Evolutionary conservation across 2,113 vertebrate genomes (phyloP).

Genomic region (Guaruba guarouba): DNA sequence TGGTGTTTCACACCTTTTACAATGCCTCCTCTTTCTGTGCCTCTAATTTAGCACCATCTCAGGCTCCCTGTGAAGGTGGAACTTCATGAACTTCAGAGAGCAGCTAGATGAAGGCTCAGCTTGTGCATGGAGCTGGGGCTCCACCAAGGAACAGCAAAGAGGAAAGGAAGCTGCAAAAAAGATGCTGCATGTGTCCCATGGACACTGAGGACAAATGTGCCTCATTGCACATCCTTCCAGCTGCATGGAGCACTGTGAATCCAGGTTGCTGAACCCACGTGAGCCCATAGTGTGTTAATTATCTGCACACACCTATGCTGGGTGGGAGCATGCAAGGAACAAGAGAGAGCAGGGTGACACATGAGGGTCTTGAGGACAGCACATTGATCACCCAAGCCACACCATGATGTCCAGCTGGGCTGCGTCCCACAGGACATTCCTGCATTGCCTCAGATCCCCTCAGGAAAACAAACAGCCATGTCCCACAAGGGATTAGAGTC

Average conservation of each 20-base stretch:
- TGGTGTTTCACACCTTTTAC: not conserved
- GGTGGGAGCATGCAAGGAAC: no score
- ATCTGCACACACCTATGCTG: not conserved
- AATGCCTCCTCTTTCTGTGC: not conserved
- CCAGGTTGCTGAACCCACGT: not conserved
- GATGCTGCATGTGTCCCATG: not conserved
- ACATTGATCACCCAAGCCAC: not conserved
- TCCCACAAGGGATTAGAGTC: fast-evolving
- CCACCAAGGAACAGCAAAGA: not conserved
- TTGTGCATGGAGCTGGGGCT: not conserved
- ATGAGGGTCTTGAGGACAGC: not conserved
- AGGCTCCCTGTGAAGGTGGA: not conserved
- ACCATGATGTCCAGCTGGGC: not conserved
- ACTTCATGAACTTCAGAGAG: not conserved
- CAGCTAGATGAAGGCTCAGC: not conserved
- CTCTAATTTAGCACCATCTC: not conserved
- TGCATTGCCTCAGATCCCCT: not conserved
- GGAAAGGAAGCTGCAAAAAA: not conserved
- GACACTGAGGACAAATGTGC: not conserved
- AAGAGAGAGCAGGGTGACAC: not conserved
- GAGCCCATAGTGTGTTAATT: not conserved
- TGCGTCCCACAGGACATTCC: not conserved
- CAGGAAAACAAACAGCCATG: fast-evolving
- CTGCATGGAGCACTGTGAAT: not conserved
- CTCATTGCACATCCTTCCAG: not conserved